Evolutionary conservation across 2,797 vertebrate species (phyloP).

Genomic region (Momotus momota): DNA sequence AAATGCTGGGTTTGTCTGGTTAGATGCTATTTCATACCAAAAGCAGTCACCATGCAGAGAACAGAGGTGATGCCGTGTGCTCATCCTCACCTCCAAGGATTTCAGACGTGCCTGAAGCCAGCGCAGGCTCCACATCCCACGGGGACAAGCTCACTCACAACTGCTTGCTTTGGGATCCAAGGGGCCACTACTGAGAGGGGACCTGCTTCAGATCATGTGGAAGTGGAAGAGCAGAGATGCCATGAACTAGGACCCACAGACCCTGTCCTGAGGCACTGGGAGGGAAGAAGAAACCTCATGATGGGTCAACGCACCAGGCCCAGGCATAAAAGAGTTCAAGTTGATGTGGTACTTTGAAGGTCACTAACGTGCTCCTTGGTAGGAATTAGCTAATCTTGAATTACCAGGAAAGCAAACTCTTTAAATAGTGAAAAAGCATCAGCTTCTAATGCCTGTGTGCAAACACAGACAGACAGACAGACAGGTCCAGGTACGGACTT

Average conservation of each 20-base stretch:
- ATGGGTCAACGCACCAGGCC: not conserved
- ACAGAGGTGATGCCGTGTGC: not conserved
- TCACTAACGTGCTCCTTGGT: not conserved
- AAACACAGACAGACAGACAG: not conserved
- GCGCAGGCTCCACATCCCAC: not conserved
- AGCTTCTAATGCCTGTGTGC: not conserved
- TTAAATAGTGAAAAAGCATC: not conserved
- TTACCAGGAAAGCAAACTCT: not conserved
- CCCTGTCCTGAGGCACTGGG: not conserved
- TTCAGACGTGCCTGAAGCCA: not conserved
- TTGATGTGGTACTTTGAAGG: not conserved
- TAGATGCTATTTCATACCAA: not conserved
- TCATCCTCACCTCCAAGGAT: not conserved
- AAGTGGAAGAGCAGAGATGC: not conserved
- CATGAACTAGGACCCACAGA: not conserved
- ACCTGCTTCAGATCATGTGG: not conserved
- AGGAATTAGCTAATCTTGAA: not conserved
- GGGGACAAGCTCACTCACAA: not conserved
- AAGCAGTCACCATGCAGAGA: accelerated
- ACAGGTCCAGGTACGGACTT: not conserved
- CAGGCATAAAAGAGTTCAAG: not conserved
- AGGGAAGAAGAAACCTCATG: not conserved
- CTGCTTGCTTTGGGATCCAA: not conserved
- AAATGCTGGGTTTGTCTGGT: not conserved
- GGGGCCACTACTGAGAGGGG: not conserved